Base-by-base conservation (phyloP, 1,140 invertebrate genomes). In the Hycleus cichorii region DNA sequence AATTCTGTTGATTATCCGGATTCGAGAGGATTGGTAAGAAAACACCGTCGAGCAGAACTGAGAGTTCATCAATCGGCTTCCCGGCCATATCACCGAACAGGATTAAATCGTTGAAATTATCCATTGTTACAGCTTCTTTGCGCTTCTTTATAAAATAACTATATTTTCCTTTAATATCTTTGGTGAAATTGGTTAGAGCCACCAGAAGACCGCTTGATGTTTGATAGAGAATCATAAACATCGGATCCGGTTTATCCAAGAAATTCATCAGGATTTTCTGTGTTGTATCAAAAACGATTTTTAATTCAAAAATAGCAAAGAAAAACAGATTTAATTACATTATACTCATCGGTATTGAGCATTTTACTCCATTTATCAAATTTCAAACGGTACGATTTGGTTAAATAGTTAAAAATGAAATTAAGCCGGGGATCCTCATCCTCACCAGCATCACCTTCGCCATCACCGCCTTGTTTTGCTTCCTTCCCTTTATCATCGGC, bases 71-170 rank as follows among this genome's bases (percentile, higher is more conserved):
- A 1, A 94, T 75, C 0, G 89, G 84, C 61, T 85, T 85, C 2
- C 84, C 80, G 2, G 88, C 83, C 66, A 94, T 79, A 72, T 94
- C 91, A 5, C 92, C 91, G 61, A 85, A 84, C n/a, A 87, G 78
- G 5, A 93, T 65, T 1, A 78, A 71, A 27, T 78, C 76, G 50
- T 77, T 72, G 6, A 87, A 74, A 63, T 84, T 82, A 39, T 83
- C 78, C 55, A 77, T 80, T 1, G 77, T 76, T 8, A 88, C 68
- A 2, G 73, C 68, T 8, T 78, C 78, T 8, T 70, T 59, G 39
- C 75, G 74, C 60, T 80, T 82, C 59, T 82, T 81, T 12, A 88
- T 78, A 68, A 89, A 89, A 66, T 86, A 90, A 24, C 77, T 79
- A 55, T 75, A 80, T 76, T 88, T 89, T 57, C 67, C 73, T 70